Percentiles rank a stretch among this genome's conserved stretches.
phyloP scores from a whole-genome alignment of 2,888 invertebrate species.

The Tenthredo mesomela region DNA sequence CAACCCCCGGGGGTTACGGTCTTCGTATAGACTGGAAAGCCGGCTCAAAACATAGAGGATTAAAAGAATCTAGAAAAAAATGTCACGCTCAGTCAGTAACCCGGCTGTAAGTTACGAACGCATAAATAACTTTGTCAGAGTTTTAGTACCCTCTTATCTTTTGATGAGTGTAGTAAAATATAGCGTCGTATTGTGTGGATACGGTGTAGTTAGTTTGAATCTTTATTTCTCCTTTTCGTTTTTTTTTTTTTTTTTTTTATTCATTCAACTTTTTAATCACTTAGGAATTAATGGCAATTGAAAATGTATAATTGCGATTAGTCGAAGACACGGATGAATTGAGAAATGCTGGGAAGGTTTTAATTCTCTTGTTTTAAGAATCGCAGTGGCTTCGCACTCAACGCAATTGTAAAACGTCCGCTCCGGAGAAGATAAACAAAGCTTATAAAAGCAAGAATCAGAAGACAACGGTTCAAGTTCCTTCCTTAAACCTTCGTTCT shows the following conservation, averaged over 20 bases:
- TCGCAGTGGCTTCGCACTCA: constrained; percentile 28
- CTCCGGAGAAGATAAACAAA: constrained; percentile 59
- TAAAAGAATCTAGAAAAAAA: constrained; percentile 29
- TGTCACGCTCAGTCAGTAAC: constrained; percentile 19
- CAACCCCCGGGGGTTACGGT: not conserved
- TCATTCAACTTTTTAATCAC: constrained; percentile 8
- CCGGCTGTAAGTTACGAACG: constrained; percentile 44
- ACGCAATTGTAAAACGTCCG: constrained; percentile 57
- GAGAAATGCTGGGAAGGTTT: not conserved
- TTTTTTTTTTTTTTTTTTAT: not conserved
- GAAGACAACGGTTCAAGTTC: constrained; percentile 7
- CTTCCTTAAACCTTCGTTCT: constrained; percentile 45
- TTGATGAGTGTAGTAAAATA: constrained; percentile 47
- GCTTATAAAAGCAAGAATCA: constrained; percentile 58
- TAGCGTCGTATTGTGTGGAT: not conserved
- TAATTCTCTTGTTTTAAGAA: constrained; percentile 30
- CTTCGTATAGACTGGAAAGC: constrained; percentile 25
- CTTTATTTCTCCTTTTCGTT: not conserved
- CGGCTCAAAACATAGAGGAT: constrained; percentile 21
- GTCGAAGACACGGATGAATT: not conserved
- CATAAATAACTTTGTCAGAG: constrained; percentile 39
- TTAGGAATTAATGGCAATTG: constrained; percentile 18
- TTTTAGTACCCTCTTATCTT: constrained; percentile 43
- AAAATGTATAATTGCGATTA: constrained; percentile 1
- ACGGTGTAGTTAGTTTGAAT: constrained; percentile 3